Evolutionary conservation across 2,113 vertebrate genomes (phyloP).

Genomic region (Dasyurus viverrinus): DNA sequence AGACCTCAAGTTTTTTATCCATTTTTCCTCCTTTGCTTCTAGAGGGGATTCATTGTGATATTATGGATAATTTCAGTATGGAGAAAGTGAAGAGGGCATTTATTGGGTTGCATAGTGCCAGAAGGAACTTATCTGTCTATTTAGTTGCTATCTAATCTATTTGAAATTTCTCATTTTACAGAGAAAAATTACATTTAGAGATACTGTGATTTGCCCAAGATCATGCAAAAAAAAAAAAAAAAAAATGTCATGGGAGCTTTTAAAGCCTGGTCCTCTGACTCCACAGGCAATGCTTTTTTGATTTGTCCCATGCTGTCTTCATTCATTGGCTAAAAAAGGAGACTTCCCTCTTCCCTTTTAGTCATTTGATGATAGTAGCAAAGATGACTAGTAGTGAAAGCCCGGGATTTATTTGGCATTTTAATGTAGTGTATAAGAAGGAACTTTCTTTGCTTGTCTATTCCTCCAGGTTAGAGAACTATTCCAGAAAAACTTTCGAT

Average conservation of each 20-base stretch:
- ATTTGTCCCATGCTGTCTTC: not conserved
- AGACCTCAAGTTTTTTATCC: not conserved
- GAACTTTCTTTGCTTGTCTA: not conserved
- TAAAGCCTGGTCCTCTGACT: not conserved
- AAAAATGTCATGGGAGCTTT: not conserved
- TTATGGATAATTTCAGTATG: not conserved
- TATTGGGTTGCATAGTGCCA: not conserved
- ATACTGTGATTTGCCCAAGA: not conserved
- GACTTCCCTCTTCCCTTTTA: not conserved
- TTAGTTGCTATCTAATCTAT: not conserved
- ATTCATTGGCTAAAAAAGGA: not conserved
- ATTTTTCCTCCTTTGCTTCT: not conserved
- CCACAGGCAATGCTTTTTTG: not conserved
- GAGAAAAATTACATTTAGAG: not conserved
- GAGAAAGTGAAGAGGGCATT: not conserved
- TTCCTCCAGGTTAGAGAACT: not conserved
- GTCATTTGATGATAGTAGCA: not conserved
- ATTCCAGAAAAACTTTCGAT: not conserved
- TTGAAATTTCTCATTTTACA: not conserved
- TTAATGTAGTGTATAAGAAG: not conserved
- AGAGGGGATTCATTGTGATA: no score
- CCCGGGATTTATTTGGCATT: accelerated
- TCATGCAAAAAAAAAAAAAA: not conserved
- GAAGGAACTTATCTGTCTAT: not conserved
- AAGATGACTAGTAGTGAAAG: accelerated